Base-by-base conservation (phyloP, 1,140 invertebrate genomes). In the Drosophila eugracilis region DNA sequence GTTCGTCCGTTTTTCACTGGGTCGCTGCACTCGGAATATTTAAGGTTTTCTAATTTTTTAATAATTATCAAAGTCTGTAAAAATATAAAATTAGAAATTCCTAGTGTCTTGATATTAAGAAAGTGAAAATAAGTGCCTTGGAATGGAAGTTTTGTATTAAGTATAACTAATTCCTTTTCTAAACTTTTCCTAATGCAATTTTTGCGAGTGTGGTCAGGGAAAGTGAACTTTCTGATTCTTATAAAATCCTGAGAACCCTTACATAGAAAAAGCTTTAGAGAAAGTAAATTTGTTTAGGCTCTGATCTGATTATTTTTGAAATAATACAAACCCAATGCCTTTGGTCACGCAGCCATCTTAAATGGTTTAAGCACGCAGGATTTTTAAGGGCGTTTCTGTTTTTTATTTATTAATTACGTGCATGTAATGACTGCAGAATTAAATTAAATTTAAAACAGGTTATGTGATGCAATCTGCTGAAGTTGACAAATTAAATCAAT, bases 1-100 rank as follows among this genome's bases (percentile, higher is more conserved):
- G 57, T 37, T 17, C 36, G 36, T 39, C 36, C 36, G 7, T 14
- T 19, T 59, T 50, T 6, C n/a, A 32, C 34, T 58, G 26, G 32
- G 17, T 21, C 22, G 5, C 9, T 34, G 9, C 48, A 54, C 55
- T 24, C 6, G 6, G 14, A 17, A 22, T 21, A 53, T n/a, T n/a
- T n/a, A n/a, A n/a, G n/a, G n/a, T n/a, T n/a, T n/a, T n/a, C n/a
- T n/a, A n/a, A n/a, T n/a, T n/a, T n/a, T n/a, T n/a, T n/a, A n/a
- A n/a, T n/a, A n/a, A n/a, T n/a, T n/a, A n/a, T n/a, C n/a, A n/a
- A n/a, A n/a, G n/a, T n/a, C n/a, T n/a, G n/a, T n/a, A n/a, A n/a
- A n/a, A n/a, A n/a, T n/a, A n/a, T n/a, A n/a, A n/a, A n/a, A n/a
- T n/a, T n/a, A n/a, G n/a, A n/a, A n/a, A n/a, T n/a, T n/a, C n/a